Base-by-base conservation (phyloP, 2,797 vertebrate species). In the Poecilia gillii region DNA sequence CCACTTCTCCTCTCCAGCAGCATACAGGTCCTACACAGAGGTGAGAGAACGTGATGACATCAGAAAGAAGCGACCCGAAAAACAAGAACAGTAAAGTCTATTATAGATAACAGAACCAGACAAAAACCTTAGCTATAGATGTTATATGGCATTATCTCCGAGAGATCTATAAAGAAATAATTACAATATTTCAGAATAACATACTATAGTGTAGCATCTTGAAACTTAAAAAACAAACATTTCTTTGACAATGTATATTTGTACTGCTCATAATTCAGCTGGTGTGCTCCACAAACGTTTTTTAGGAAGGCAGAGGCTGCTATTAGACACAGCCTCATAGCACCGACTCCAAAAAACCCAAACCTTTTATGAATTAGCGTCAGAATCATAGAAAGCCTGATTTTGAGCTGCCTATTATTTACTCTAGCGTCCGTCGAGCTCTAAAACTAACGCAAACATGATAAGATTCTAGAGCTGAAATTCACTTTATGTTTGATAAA, bases 1-100 rank as follows among this genome's bases (percentile, higher is more conserved):
- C 98, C 98, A 99, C 92, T 98, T 96, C 87, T 95, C 93, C 84
- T 99, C 98, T 0, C 98, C 98, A 0, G 98, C 97, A 80, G 97
- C 96, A 3, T 94, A 97, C 75, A 99, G 95, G 75, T 97, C 96
- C 98, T 99, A 66, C 20, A 1, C 6, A 81, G 39, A 73, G 41
- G 53, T 39, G n/a, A 53, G 41, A 53, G 41, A 68, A 43, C 23
- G 78, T 20, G 75, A n/a, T 49, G 13, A 80, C 28, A 74, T 25
- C 1, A 66, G 62, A 49, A 25, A 6, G 1, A 36, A 18, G 49
- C 6, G 20, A 49, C 59, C 16, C 0, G 12, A 25, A 20, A 25
- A 31, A 39, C 23, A 14, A 71, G 51, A 25, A 53, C 7, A 51
- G 28, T 18, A 14, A 39, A n/a, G 20, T 53, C 16, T n/a, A 70